Evolutionary conservation across 2,888 invertebrate genomes (phyloP).

Genomic region (Ernsta delagoae): DNA sequence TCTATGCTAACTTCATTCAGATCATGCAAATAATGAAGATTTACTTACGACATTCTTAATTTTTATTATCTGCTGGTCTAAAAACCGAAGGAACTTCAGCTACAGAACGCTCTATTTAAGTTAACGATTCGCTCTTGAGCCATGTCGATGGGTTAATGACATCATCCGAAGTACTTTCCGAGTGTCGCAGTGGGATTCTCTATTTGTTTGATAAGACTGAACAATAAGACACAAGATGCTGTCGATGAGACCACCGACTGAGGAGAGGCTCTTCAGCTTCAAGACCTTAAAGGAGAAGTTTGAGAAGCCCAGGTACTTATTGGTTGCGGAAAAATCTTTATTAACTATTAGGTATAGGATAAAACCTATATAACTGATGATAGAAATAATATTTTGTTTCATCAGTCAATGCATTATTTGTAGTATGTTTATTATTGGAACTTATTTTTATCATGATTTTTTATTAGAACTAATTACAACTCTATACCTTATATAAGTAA

Average conservation of each 20-base stretch:
- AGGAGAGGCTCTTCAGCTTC: constrained; percentile 72
- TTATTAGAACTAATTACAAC: no score
- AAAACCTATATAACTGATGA: no score
- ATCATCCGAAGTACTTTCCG: constrained; percentile 43
- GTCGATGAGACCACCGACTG: constrained; percentile 59
- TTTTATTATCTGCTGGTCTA: no score
- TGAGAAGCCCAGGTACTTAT: constrained; percentile 74
- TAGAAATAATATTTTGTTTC: no score
- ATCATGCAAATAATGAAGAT: neutral
- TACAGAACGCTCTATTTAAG: neutral
- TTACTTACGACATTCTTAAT: neutral
- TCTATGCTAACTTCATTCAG: neutral
- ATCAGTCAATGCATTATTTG: no score
- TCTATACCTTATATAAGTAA: no score
- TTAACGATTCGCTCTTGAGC: neutral
- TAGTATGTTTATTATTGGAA: no score
- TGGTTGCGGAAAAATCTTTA: constrained; percentile 9
- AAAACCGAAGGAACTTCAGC: neutral
- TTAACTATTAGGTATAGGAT: no score
- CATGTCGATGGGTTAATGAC: constrained; percentile 29
- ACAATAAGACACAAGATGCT: constrained; percentile 57
- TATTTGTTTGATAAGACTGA: constrained; percentile 27
- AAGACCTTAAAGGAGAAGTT: constrained; percentile 73
- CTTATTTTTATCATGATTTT: no score
- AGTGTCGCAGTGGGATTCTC: neutral